These are phyloP conservation scores for Podabrus alpinus DNA, from an alignment of 2,888 invertebrate genomes.

Conservation along the genomic window DNA sequence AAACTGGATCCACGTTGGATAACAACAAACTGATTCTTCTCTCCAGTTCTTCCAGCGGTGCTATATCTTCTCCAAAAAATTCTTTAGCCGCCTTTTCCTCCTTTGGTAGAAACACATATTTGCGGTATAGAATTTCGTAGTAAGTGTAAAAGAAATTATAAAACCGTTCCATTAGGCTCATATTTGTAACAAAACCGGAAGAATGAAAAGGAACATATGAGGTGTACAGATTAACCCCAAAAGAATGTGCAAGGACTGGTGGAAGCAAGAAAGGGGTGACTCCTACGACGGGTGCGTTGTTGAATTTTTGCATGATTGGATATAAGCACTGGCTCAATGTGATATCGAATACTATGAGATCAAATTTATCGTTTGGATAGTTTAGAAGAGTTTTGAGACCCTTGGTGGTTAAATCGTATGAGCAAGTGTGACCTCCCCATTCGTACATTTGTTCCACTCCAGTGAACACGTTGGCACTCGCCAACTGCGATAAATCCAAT, in stretches of 20 bases:
- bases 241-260: constrained; percentile 29
- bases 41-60: constrained; percentile 36
- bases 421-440: constrained; percentile 11
- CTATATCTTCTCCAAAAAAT: constrained; percentile 38
- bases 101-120: constrained; percentile 26
- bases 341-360: constrained; percentile 36
- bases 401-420: constrained; percentile 23
- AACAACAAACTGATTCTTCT: constrained; percentile 42
- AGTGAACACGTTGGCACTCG: not conserved
- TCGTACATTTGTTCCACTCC: not conserved
- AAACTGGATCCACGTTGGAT: constrained; percentile 42
- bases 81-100: constrained; percentile 33
- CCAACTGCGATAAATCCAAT: not conserved
- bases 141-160: constrained; percentile 31
- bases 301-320: constrained; percentile 34
- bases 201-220: constrained; percentile 39
- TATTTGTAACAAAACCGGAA: constrained; percentile 32
- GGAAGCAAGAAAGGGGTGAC: constrained; percentile 28
- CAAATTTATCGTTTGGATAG: constrained; percentile 34
- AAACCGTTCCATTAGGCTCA: constrained; percentile 38
- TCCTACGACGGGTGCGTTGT: constrained; percentile 33
- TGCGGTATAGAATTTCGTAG: constrained; percentile 19
- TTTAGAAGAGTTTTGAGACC: constrained; percentile 23
- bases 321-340: constrained; percentile 32
- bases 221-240: constrained; percentile 37